Base-by-base conservation (phyloP, 2,797 vertebrate genomes). In the Squalus acanthias region DNA sequence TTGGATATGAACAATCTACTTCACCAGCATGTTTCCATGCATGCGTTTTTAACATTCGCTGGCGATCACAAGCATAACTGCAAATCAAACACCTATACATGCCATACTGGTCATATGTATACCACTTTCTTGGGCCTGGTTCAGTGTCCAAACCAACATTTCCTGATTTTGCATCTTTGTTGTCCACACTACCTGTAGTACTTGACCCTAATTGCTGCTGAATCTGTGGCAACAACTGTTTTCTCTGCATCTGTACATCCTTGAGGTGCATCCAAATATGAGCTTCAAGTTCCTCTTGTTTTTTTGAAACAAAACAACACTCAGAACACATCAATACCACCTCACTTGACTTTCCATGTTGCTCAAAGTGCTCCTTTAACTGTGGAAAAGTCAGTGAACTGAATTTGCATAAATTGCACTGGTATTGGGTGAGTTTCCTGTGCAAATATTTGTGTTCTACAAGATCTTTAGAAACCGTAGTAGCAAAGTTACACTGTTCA, bases 21-120 rank as follows among this genome's bases (percentile, higher is more conserved):
- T 99, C 98, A 3, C 99, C 99, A 0, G 99, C 99, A 0, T 99
- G 99, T 96, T 99, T 99, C 99, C 99, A 99, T 0, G 99, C 99
- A 0, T 99, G 99, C 0, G 99, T 99, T 98, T 99, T 99, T 88
- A 99, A 97, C 98, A 99, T 99, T 22, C 99, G 98, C 97, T 99
- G 99, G 97, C 99, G 99, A 96, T 99, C 98, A 79, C 99, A 99
- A 60, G 99, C 99, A 1, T 99, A 99, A 96, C 98, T 99, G 97
- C 99, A 99, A 79, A 99, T 99, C 74, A 99, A 97, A 96, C 99
- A 99, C 1, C 98, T 98, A 97, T 99, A 99, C 98, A 99, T 97
- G 65, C 99, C 99, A 0, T 99, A 99, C 96, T 99, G 98, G 97
- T 99, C 99, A 0, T 98, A 98, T 0, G 98, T 99, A 5, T 99